Conservation (phyloP, 2,888 invertebrate species). For the Pheosia tremula region DNA sequence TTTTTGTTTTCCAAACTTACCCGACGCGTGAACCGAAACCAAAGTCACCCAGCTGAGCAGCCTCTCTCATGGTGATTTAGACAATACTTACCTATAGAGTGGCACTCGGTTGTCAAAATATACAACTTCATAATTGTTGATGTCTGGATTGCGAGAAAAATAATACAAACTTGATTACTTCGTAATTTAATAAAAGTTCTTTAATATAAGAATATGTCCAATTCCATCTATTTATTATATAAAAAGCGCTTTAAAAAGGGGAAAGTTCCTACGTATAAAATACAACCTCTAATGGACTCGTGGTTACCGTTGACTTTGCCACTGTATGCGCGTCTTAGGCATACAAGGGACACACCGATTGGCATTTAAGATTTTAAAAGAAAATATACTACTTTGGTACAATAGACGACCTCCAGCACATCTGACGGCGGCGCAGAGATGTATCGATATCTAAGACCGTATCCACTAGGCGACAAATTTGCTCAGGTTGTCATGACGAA, state of each 20-base stretch:
- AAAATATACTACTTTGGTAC: constrained; percentile 43
- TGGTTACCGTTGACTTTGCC: constrained; percentile 56
- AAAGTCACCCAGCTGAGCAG: too few species aligned
- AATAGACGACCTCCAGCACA: constrained; percentile 55
- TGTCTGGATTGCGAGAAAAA: constrained; percentile 29
- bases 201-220: constrained; percentile 84
- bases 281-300: constrained; percentile 64
- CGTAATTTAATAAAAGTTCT: constrained; percentile 82
- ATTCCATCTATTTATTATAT: constrained; percentile 83
- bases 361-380: constrained; percentile 32
- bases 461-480: too few species aligned
- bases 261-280: constrained; percentile 79
- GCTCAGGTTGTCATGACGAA: too few species aligned
- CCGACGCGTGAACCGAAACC: too few species aligned
- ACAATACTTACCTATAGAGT: too few species aligned
- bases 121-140: not conserved
- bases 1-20: too few species aligned
- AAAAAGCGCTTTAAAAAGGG: constrained; percentile 81
- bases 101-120: too few species aligned
- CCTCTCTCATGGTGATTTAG: too few species aligned
- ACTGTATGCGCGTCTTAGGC: constrained; percentile 20
- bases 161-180: constrained; percentile 56
- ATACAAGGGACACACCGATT: constrained; percentile 33
- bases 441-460: not conserved
- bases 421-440: constrained; percentile 5